phyloP scores from a whole-genome alignment of 2,888 invertebrate genomes.

The Drosophila fungiperda region DNA sequence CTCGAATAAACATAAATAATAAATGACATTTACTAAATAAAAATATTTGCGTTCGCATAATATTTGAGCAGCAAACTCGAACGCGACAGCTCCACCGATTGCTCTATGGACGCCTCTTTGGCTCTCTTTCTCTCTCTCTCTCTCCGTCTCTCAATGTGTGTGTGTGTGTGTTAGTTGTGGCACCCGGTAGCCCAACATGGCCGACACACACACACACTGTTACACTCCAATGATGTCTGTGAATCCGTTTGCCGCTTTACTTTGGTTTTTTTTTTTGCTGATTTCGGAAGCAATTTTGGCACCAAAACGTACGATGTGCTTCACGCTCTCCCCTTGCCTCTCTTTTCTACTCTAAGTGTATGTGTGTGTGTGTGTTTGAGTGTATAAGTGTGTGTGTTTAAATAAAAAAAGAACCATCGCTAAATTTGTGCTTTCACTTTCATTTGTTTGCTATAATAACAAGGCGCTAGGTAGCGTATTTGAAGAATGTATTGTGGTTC shows the following conservation, averaged over 20 bases:
- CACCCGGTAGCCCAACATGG: constrained; percentile 59
- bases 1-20: constrained; percentile 84
- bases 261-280: constrained; percentile 66
- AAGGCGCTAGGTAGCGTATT: constrained; percentile 71
- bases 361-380: constrained; percentile 18
- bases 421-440: constrained; percentile 80
- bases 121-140: constrained; percentile 41
- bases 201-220: constrained; percentile 42
- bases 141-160: constrained; percentile 9
- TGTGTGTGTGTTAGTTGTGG: constrained; percentile 52
- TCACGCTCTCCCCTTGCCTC: constrained; percentile 32
- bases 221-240: constrained; percentile 40
- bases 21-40: constrained; percentile 84
- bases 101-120: constrained; percentile 68
- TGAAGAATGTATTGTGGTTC: constrained; percentile 72
- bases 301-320: constrained; percentile 69
- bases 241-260: constrained; percentile 47
- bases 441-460: constrained; percentile 79
- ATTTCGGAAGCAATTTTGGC: constrained; percentile 80
- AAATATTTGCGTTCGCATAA: constrained; percentile 84
- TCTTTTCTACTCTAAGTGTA: constrained; percentile 13
- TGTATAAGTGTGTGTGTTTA: constrained; percentile 40
- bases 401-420: constrained; percentile 65
- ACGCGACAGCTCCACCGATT: constrained; percentile 71
- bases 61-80: constrained; percentile 83